Base-by-base conservation (phyloP, 2,113 vertebrate species). In the Coracopsis vasa region DNA sequence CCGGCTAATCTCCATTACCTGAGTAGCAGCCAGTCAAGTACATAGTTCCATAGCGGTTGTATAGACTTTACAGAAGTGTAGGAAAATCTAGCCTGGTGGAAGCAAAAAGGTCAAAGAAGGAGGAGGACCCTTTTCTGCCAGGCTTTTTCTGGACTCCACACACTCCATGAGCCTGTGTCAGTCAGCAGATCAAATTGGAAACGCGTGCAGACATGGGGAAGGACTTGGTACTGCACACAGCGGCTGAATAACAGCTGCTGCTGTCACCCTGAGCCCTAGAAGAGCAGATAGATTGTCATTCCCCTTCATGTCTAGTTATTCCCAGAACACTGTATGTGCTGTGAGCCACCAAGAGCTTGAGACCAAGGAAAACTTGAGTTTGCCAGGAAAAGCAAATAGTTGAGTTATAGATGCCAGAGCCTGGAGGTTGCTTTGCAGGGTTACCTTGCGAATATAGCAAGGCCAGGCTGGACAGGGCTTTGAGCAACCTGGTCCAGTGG, bases 161-260 rank as follows among this genome's bases (percentile, higher is more conserved):
- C 77, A 80, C 29, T 90, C 72, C 78, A 44, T 80, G 73, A 95
- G 41, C 70, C 73, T 70, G 61, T 25, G 66, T 94, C 80, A 89
- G 69, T 93, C 86, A 95, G 82, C 60, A 87, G 94, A 92, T 87
- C 94, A 91, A 92, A 92, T 53, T 92, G 80, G 62, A 94, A 79
- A 72, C 75, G 50, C 56, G 8, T 25, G 44, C 73, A 92, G 77
- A 89, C 73, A 65, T 16, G 35, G n/a, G 86, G 65, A 95, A 72
- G 53, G 71, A 64, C 88, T 90, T 41, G 39, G 42, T 64, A 60
- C 86, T 35, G 39, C 51, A 84, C 25, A 62, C 28, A 86, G 61
- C 20, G 27, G 27, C 80, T 91, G 88, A 71, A 78, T 47, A 88
- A 71, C 92, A 97, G 90, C 92, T 96, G 95, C 90, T 94, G 83